These are phyloP conservation scores for Phalera bucephala DNA, from an alignment of 2,888 invertebrate genomes.

Conservation along the genomic window DNA sequence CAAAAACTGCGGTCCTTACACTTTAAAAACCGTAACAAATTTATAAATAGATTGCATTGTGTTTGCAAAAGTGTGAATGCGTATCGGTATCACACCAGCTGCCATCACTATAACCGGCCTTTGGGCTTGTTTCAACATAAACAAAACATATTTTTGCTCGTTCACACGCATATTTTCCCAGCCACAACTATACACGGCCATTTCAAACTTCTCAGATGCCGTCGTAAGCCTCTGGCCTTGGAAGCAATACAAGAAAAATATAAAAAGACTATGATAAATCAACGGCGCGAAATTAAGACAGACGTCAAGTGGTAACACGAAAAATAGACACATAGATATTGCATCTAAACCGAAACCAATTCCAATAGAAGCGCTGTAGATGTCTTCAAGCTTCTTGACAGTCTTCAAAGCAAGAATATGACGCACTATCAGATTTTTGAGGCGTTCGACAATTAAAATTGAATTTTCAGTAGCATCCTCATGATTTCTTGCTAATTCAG, in stretches of 20 bases:
- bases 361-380: conserved; percentile 34
- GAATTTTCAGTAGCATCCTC: conserved; percentile 14
- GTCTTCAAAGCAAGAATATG: conserved; percentile 34
- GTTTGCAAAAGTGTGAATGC: conserved; percentile 40
- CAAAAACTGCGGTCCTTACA: conserved; percentile 18
- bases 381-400: conserved; percentile 32
- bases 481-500: conserved; percentile 10
- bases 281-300: conserved; percentile 36
- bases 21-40: conserved; percentile 41
- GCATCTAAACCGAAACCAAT: conserved; percentile 33
- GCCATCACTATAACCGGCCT: conserved; percentile 40
- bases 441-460: conserved; percentile 14
- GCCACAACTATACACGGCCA: conserved; percentile 41
- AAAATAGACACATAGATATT: conserved; percentile 38
- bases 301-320: conserved; percentile 37
- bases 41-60: conserved; percentile 45
- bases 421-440: conserved; percentile 28
- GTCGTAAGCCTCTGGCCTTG: conserved; percentile 45
- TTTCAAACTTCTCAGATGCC: conserved; percentile 42
- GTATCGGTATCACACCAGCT: conserved; percentile 38
- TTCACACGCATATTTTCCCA: conserved; percentile 41
- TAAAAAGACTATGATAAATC: conserved; percentile 28
- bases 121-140: conserved; percentile 43
- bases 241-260: conserved; percentile 46
- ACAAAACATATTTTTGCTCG: conserved; percentile 33